Evolutionary conservation across 2,888 invertebrate species (phyloP), one percentile per base, ranked within the genome.

Genomic region (Standfussiana lucernea): DNA sequence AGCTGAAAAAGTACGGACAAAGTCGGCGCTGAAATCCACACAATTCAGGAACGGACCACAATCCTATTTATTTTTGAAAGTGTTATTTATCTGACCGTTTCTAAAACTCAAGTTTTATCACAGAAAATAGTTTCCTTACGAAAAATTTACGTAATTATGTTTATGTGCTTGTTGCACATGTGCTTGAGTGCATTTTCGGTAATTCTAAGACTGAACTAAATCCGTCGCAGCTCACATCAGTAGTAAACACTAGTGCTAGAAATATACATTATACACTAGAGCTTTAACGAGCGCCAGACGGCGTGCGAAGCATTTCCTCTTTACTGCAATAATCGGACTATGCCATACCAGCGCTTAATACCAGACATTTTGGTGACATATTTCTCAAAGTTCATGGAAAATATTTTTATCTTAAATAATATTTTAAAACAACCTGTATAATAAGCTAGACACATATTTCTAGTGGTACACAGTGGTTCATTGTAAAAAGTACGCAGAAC

Each of bases 221-320:
- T 77, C 64, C 40, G 64, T 32, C 32, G 50, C 35, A 62, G 59
- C 68, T 50, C 13, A 67, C 8, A 47, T 35, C 40, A 61, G 69
- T 82, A 45, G 40, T 77, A 56, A 74, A 72, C 47, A 71, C 70
- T 65, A 35, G 53, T 21, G 24, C 72, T 77, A 24, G 35, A 42
- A 65, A 68, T 72, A 72, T 28, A 64, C 40, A 40, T 40, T 40
- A 64, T 28, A 40, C 18, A 40, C 64, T 40, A 40, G 40, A 35
- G 47, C 18, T 24, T 50, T 83, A 76, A 86, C 78, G 82, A 82
- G 86, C 59, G 18, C 8, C 2, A 64, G 61, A 40, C 62, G 82
- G 83, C 79, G 28, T 28, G 82, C 35, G 18, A 4, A 24, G 79
- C n/a, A 86, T 72, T 86, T 86, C 84, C 83, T 70, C 28, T 40